Evolutionary conservation across 2,888 invertebrate species (phyloP).

Genomic region (Hirtodrosophila trivittata): DNA sequence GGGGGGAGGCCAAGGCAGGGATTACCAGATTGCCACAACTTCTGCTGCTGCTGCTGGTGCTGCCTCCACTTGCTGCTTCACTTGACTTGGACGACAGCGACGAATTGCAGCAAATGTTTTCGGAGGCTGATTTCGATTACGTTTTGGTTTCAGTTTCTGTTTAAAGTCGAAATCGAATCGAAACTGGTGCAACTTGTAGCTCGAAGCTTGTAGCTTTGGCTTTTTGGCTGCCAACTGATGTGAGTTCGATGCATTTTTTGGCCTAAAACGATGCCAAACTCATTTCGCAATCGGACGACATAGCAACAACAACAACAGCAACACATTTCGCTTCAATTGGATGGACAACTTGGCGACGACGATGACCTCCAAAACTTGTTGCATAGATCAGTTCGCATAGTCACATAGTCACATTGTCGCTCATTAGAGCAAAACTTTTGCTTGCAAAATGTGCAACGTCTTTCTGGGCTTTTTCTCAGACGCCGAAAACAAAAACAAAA

Average conservation of each 20-base stretch:
- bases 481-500: slow-evolving; percentile 19
- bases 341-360: slow-evolving; percentile 68
- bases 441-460: slow-evolving; percentile 72
- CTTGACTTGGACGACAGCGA: slow-evolving; percentile 37
- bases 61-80: slow-evolving; percentile 43
- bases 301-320: slow-evolving; percentile 5
- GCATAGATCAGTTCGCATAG: slow-evolving; percentile 50
- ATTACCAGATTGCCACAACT: slow-evolving; percentile 71
- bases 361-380: slow-evolving; percentile 71
- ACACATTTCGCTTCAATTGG: slow-evolving; percentile 66
- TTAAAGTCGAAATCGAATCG: slow-evolving; percentile 28
- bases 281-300: slow-evolving; percentile 61
- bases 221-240: slow-evolving; percentile 51
- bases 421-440: slow-evolving; percentile 70
- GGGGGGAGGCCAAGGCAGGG: slow-evolving; percentile 30
- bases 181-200: slow-evolving; percentile 68
- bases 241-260: slow-evolving; percentile 60
- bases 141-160: slow-evolving; percentile 45
- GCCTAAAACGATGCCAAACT: slow-evolving; percentile 64
- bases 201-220: slow-evolving; percentile 42
- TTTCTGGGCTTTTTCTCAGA: slow-evolving; percentile 64
- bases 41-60: slow-evolving; percentile 37
- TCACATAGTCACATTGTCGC: slow-evolving; percentile 53
- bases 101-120: slow-evolving; percentile 48
- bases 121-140: slow-evolving; percentile 53